Conservation (phyloP, 2,888 invertebrate species). For the Caenorhabditis zanzibari region DNA sequence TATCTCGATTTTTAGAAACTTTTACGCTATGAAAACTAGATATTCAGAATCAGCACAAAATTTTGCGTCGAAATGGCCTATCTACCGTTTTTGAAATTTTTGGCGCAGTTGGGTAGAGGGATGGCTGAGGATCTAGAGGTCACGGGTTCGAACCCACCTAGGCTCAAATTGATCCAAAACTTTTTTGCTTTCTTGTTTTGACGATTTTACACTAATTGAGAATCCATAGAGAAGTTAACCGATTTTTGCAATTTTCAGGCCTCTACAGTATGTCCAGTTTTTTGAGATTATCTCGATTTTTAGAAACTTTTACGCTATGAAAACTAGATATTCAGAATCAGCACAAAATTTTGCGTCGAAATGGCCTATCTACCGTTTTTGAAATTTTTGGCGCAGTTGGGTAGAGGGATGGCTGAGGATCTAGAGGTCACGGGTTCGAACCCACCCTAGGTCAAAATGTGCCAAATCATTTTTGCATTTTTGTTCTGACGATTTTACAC, state of each 20-base stretch:
- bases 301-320: too few relatives aligned
- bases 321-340: neutral
- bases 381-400: neutral
- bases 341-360: neutral
- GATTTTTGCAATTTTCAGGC: too few relatives aligned
- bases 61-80: neutral
- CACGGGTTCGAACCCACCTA: neutral
- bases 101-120: neutral
- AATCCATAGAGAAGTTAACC: too few relatives aligned
- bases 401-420: neutral
- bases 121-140: neutral
- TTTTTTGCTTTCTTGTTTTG: too few relatives aligned
- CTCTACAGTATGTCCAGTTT: too few relatives aligned
- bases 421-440: constrained; percentile 3
- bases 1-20: too few relatives aligned
- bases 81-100: neutral
- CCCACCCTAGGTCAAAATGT: too few relatives aligned
- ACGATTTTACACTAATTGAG: too few relatives aligned
- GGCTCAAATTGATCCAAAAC: too few relatives aligned
- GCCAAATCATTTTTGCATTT: too few relatives aligned
- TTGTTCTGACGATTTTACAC: too few relatives aligned
- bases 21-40: neutral
- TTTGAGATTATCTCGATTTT: too few relatives aligned
- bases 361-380: neutral
- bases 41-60: constrained; percentile 3